phyloP scores from a whole-genome alignment of 1,140 invertebrate species.

The Tetramorium parvispinum region DNA sequence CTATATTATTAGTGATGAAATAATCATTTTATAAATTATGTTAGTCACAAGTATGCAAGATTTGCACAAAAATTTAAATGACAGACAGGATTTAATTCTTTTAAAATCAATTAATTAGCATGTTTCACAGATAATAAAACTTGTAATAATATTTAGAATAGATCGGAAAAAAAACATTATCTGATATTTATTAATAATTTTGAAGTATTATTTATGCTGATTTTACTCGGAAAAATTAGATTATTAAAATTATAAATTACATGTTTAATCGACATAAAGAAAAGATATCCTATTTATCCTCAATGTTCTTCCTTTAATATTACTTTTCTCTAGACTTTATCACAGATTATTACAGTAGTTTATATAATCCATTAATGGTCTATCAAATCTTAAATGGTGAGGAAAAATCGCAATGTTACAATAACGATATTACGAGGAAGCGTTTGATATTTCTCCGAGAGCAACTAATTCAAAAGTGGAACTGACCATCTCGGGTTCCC shows the following conservation, averaged over 20 bases:
- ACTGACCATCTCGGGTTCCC: constrained; percentile 24
- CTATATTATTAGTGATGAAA: background rate
- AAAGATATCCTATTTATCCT: background rate
- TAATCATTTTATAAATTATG: background rate
- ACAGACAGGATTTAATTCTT: background rate
- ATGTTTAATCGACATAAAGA: background rate
- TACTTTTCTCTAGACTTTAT: background rate
- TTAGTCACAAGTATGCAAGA: background rate
- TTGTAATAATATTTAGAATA: background rate
- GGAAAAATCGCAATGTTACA: background rate
- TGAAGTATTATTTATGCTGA: background rate
- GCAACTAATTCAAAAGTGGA: constrained; percentile 40
- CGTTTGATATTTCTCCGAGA: constrained; percentile 30
- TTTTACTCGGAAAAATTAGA: background rate
- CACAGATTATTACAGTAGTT: background rate
- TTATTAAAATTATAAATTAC: background rate
- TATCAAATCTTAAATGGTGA: background rate
- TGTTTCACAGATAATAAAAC: background rate
- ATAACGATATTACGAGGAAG: constrained; percentile 2
- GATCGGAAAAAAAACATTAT: background rate
- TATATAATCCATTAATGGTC: background rate
- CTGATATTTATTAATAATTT: background rate
- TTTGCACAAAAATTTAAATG: background rate
- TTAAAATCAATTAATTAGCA: background rate
- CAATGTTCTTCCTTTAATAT: background rate